Base-by-base conservation (phyloP, 2,797 vertebrate species). In the Sitta carolinensis region DNA sequence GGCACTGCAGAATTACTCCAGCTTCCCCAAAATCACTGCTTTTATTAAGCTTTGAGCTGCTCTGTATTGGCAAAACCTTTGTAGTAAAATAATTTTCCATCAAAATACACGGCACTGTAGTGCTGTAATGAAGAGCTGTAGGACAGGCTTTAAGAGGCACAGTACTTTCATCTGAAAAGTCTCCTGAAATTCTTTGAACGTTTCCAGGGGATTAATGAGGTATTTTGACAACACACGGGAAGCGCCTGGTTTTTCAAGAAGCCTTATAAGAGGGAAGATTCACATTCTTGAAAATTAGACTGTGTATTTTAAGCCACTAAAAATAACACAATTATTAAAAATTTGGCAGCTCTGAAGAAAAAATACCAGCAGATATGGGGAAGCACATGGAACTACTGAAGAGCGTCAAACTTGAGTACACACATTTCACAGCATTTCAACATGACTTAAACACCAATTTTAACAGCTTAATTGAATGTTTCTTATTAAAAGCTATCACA, bases 121-220 rank as follows among this genome's bases (percentile, higher is more conserved):
- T 40, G 55, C 80, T 42, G 73, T 91, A 91, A 94, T 76, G 88
- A 96, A 94, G 93, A 96, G 85, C 83, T 94, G 68, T 91, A 93
- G 87, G 91, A 97, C 90, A 95, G 86, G 85, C 93, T 96, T 94
- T 94, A 92, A 95, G 74, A 96, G 76, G 77, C 80, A 89, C 15
- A n/a, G 70, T 77, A 94, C 94, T 94, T 96, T 97, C 94, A 96
- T 97, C 95, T 97, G 84, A 94, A 95, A 95, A 93, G 79, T 94
- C 95, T 95, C 95, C 91, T 94, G 94, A 89, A 96, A 95, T 89
- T 96, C 95, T 95, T 95, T 96, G 92, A 97, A 93, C 63, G 3
- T 86, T 93, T 94, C 93, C 80, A 90, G 87, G 80, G 91, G 95
- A 94, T 97, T 96, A 97, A 97, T 96, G 93, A 96, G 93, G 83